Percentiles rank a stretch among this genome's conserved stretches.
Conservation (phyloP, 2,888 invertebrate genomes). For the Heterodera filipjevi region DNA sequence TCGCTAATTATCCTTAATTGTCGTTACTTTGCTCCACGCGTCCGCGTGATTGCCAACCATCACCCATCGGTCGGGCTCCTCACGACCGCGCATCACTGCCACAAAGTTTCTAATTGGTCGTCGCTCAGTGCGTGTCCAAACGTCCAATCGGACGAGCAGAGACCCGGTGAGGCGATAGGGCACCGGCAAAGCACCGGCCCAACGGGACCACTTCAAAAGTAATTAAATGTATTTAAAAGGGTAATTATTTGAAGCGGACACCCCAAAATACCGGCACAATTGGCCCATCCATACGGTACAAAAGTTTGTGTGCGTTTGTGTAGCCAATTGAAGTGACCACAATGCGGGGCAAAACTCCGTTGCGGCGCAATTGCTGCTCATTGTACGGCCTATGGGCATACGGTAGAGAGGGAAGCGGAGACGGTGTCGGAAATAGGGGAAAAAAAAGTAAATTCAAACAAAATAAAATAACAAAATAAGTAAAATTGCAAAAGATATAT, state of each 20-base stretch:
- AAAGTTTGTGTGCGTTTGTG: slow-evolving; percentile 64
- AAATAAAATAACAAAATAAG: background rate
- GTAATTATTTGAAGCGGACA: too few species aligned
- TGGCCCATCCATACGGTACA: slow-evolving; percentile 60
- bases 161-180: slow-evolving; percentile 64
- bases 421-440: slow-evolving; percentile 57
- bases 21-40: slow-evolving; percentile 68
- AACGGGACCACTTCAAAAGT: slow-evolving; percentile 32
- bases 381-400: slow-evolving; percentile 37
- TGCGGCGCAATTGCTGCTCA: slow-evolving; percentile 41
- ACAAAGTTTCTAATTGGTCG: slow-evolving; percentile 65
- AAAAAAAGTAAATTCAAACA: background rate
- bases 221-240: too few species aligned
- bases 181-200: slow-evolving; percentile 66
- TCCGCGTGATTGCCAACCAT: slow-evolving; percentile 70
- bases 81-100: slow-evolving; percentile 64
- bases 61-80: slow-evolving; percentile 69
- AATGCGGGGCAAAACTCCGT: slow-evolving; percentile 64
- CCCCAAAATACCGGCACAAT: slow-evolving; percentile 57
- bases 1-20: background rate
- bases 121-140: slow-evolving; percentile 29
- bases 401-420: slow-evolving; percentile 67
- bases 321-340: slow-evolving; percentile 66
- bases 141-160: slow-evolving; percentile 41
- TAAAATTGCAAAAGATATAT: background rate